Conservation (phyloP, 2,888 invertebrate species). For the Mythimna vitellina region DNA sequence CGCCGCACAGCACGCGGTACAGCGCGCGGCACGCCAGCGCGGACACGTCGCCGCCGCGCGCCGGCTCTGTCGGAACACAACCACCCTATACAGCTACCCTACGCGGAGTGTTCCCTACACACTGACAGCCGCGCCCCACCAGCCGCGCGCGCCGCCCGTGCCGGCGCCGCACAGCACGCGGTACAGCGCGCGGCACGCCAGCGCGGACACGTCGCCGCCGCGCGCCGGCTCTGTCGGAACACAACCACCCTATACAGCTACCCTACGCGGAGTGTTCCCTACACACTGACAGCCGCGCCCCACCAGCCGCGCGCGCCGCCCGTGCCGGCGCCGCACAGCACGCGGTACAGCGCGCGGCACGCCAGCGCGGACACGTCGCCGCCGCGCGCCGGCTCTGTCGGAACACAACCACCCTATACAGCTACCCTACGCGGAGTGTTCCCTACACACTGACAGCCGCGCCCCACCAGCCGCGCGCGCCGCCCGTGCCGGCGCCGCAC, state of each 20-base stretch:
- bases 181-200: slow-evolving; percentile 46
- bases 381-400: slow-evolving; percentile 29
- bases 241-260: not conserved
- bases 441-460: not conserved
- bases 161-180: slow-evolving; percentile 90
- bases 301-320: slow-evolving; percentile 88
- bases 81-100: not conserved
- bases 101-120: not conserved
- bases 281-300: not conserved
- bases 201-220: slow-evolving; percentile 32
- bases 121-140: not conserved
- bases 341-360: slow-evolving; percentile 36
- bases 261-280: not conserved
- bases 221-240: slow-evolving; percentile 26
- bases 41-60: slow-evolving; percentile 16
- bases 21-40: slow-evolving; percentile 51
- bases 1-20: slow-evolving; percentile 87
- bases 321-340: slow-evolving; percentile 92
- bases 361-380: slow-evolving; percentile 43
- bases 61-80: slow-evolving; percentile 26
- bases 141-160: slow-evolving; percentile 91
- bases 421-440: not conserved
- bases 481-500: slow-evolving; percentile 92
- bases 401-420: not conserved
- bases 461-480: slow-evolving; percentile 83